phyloP scores from a whole-genome alignment of 2,888 invertebrate species.

The Copidosoma aretas region DNA sequence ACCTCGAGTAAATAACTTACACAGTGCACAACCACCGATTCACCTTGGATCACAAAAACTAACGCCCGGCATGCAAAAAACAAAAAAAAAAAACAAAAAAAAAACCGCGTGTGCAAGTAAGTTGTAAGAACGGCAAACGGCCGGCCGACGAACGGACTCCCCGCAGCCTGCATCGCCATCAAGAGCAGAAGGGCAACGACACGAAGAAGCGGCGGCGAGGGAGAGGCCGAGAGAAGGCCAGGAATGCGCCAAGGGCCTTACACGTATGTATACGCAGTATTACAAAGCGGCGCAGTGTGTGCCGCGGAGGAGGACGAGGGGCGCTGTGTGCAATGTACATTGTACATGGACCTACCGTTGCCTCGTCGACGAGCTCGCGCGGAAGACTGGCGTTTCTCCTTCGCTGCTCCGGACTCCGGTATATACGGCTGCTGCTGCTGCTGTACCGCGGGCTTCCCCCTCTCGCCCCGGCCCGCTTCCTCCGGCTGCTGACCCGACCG shows the following conservation, averaged over 20 bases:
- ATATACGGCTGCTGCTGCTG: no score
- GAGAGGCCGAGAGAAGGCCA: background rate
- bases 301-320: background rate
- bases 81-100: background rate
- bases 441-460: background rate
- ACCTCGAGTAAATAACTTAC: no score
- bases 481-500: background rate
- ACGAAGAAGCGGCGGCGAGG: background rate
- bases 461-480: background rate
- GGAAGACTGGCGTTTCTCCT: constrained; percentile 22
- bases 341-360: constrained; percentile 17
- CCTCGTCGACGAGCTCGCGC: constrained; percentile 22
- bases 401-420: background rate
- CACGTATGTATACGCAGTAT: background rate
- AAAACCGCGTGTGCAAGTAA: background rate
- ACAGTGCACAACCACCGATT: no score
- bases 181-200: background rate
- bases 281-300: no score
- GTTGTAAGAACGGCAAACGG: background rate
- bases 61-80: no score
- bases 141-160: background rate
- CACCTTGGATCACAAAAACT: no score
- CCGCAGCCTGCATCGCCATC: background rate
- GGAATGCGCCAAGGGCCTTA: background rate
- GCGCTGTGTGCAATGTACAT: background rate